Conservation (phyloP, 2,888 invertebrate species). For the Volucella bombylans region DNA sequence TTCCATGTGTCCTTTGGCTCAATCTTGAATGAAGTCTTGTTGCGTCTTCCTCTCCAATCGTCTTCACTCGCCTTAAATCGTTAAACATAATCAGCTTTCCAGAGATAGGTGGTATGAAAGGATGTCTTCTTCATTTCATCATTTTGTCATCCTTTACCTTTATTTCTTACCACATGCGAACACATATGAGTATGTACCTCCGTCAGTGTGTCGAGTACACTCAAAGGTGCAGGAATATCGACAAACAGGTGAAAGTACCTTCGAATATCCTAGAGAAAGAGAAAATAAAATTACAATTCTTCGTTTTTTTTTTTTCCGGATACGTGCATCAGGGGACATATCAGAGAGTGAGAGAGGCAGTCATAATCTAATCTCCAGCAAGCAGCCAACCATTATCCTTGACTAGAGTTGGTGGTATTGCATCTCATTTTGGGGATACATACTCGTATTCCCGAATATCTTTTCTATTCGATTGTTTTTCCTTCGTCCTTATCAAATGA, state of each 20-base stretch:
- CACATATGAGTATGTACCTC: too few species aligned
- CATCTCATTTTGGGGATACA: constrained; percentile 55
- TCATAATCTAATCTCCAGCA: constrained; percentile 65
- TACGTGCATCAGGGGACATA: constrained; percentile 70
- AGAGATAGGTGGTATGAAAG: constrained; percentile 34
- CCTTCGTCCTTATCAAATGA: constrained; percentile 55
- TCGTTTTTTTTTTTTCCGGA: constrained; percentile 46
- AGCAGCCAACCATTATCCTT: constrained; percentile 66
- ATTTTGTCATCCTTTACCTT: constrained; percentile 42
- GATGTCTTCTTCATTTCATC: constrained; percentile 36
- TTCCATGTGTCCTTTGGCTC: constrained; percentile 48
- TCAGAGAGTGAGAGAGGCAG: constrained; percentile 10
- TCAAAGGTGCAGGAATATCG: not conserved
- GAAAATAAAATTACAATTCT: constrained; percentile 64
- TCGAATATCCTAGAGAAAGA: not conserved
- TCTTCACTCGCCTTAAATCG: constrained; percentile 58
- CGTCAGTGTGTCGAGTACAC: too few species aligned
- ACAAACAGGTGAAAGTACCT: constrained; percentile 36
- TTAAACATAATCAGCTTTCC: constrained; percentile 72
- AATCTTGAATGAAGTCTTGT: constrained; percentile 6
- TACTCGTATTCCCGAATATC: not conserved
- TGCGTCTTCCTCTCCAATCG: not conserved
- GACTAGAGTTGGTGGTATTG: constrained; percentile 40
- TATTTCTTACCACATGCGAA: not conserved
- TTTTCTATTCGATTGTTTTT: constrained; percentile 45